Percentiles rank a stretch among this genome's conserved stretches.
These are phyloP conservation scores for Brachyistius frenatus DNA, from an alignment of 2,113 vertebrate species.

Conservation along the genomic window DNA sequence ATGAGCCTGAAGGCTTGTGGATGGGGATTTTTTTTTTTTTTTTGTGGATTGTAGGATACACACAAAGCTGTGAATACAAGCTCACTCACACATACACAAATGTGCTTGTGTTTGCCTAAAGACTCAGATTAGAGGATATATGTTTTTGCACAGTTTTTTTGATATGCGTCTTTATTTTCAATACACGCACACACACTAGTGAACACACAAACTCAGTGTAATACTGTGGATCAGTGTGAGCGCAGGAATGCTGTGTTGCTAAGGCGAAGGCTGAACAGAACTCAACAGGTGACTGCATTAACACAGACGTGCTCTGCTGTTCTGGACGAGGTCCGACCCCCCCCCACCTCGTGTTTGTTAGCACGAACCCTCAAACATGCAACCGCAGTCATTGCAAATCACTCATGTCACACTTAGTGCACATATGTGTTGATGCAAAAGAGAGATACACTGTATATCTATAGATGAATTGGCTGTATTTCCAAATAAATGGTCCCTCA, in stretches of 20 bases:
- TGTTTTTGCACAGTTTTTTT: background rate
- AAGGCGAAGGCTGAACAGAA: conserved; percentile 49
- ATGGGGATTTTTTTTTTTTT: conserved; percentile 21
- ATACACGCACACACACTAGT: background rate
- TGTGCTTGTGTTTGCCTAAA: too few species aligned
- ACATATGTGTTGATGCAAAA: background rate
- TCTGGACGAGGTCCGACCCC: background rate
- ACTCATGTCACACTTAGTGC: conserved; percentile 1
- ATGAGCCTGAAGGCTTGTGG: conserved; percentile 25
- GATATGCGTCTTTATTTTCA: background rate
- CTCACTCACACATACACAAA: background rate
- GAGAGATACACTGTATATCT: too few species aligned
- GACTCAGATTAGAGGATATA: too few species aligned
- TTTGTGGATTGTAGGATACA: conserved; percentile 22
- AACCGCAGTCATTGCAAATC: conserved; percentile 7
- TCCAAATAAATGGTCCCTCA: too few species aligned
- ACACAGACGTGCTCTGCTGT: conserved; percentile 1
- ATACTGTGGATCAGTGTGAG: conserved; percentile 38
- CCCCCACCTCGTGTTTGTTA: conserved; percentile 15
- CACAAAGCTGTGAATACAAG: conserved; percentile 33
- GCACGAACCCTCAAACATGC: conserved; percentile 5
- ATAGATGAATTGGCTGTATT: too few species aligned
- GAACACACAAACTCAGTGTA: conserved; percentile 10
- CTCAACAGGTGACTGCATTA: conserved; percentile 72
- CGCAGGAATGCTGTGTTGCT: conserved; percentile 39